Base-by-base conservation (phyloP, 2,888 invertebrate genomes). In the Sinodicranocentrus sp. region DNA sequence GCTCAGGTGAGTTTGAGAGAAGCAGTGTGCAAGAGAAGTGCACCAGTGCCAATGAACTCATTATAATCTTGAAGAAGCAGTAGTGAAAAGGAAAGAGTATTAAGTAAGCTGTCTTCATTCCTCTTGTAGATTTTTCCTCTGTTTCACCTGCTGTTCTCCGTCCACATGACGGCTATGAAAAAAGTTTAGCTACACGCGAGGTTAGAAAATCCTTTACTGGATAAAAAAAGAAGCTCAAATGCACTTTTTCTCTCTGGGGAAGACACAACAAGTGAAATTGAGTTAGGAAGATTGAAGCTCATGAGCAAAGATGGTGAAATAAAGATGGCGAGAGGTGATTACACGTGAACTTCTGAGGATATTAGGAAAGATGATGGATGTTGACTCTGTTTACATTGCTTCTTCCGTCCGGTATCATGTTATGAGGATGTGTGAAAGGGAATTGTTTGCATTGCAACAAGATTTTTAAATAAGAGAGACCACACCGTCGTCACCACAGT, bases 31-130 rank as follows among this genome's bases (percentile, higher is more conserved):
- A 73, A 25, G 6, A 17, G 52, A 23, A 59, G 59, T 23, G 19
- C 54, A 59, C 65, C 68, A 61, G 82, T 82, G 82, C 75, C 82
- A 82, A 82, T 82, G 82, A 82, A 82, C 82, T 82, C 82, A 82
- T 82, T 82, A 82, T 59, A 63, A 48, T 57, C 21, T 57, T 57
- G 13, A 21, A 57, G 57, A 52, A 52, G 39, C 13, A n/a, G 17
- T 52, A 52, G 6, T 52, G n/a, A 39, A 39, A 39, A 39, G 13
- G 13, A 19, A 25, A 13, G 21, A 28, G 28, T 59, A 15, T 63
- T 43, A 43, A 67, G 43, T 39, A 67, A 67, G 67, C 67, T 67
- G 67, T 67, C 67, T 67, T 67, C 61, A 39, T 61, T 25, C n/a
- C 26, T 26, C 25, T 67, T 21, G 15, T 67, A 44, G 6, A 26